Evolutionary conservation across 2,888 invertebrate species (phyloP).

Genomic region (Rhimphoctona megacephalus): DNA sequence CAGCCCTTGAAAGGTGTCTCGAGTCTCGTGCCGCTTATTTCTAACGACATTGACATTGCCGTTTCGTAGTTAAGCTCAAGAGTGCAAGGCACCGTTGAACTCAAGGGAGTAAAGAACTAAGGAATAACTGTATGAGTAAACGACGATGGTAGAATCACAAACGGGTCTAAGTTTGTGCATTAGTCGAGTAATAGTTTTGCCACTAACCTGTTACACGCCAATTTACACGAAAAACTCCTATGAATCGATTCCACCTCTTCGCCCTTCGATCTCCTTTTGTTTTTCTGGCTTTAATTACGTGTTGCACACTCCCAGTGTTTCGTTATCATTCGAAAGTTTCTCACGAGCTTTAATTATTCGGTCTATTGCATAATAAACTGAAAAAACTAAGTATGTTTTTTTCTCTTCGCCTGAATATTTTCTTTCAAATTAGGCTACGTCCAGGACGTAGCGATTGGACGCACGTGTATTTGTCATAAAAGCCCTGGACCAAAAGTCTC

Average conservation of each 20-base stretch:
- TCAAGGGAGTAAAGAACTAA: not conserved
- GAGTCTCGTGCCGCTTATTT: constrained; percentile 15
- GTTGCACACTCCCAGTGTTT: constrained; percentile 14
- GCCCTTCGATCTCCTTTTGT: constrained; percentile 38
- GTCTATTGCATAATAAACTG: not conserved
- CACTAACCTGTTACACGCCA: constrained; percentile 67
- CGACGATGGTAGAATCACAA: constrained; percentile 22
- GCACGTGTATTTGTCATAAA: constrained; percentile 11
- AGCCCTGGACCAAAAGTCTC: not conserved
- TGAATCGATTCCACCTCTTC: constrained; percentile 12
- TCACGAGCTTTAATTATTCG: not conserved
- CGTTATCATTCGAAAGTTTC: not conserved
- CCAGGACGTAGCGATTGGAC: not conserved
- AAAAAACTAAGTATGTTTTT: not conserved
- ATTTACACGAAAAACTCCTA: constrained; percentile 32
- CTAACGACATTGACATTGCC: constrained; percentile 47
- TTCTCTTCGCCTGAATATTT: not conserved
- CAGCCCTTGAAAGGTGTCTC: not conserved
- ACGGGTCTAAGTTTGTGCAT: constrained; percentile 23
- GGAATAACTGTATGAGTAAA: not conserved
- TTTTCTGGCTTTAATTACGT: constrained; percentile 19
- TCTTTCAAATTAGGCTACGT: not conserved
- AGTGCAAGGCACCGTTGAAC: not conserved
- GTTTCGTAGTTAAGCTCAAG: constrained; percentile 18
- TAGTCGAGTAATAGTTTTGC: constrained; percentile 46